Evolutionary conservation across 2,888 invertebrate species (phyloP).

Genomic region (Brachynemurus nebulosus): DNA sequence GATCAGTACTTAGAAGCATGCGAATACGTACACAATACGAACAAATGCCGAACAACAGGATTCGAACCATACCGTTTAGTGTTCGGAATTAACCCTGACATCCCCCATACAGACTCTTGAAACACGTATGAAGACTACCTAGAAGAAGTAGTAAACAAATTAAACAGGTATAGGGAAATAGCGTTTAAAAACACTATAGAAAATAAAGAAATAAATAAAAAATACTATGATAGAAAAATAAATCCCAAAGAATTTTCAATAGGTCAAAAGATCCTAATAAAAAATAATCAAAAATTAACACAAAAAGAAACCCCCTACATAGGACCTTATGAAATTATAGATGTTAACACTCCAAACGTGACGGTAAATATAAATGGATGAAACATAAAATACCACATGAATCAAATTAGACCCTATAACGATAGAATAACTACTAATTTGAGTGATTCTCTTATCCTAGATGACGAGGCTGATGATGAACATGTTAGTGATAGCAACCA

Average conservation of each 20-base stretch:
- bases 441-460: too few species aligned
- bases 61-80: background rate
- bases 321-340: too few species aligned
- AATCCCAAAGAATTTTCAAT: background rate
- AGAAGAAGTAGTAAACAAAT: background rate
- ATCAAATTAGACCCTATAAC: background rate
- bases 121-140: background rate
- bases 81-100: background rate
- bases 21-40: background rate
- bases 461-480: background rate
- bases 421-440: background rate
- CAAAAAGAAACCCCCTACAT: background rate
- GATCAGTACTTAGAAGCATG: background rate
- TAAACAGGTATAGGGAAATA: background rate
- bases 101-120: too few species aligned
- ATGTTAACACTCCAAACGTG: too few species aligned
- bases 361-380: background rate
- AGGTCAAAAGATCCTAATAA: background rate
- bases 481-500: background rate
- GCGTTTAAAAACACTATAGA: background rate
- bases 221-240: background rate
- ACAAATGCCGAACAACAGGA: background rate
- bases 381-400: background rate
- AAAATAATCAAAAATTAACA: background rate
- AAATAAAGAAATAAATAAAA: background rate